Base-by-base conservation (phyloP, 2,888 invertebrate genomes). In the Mamestra brassicae region DNA sequence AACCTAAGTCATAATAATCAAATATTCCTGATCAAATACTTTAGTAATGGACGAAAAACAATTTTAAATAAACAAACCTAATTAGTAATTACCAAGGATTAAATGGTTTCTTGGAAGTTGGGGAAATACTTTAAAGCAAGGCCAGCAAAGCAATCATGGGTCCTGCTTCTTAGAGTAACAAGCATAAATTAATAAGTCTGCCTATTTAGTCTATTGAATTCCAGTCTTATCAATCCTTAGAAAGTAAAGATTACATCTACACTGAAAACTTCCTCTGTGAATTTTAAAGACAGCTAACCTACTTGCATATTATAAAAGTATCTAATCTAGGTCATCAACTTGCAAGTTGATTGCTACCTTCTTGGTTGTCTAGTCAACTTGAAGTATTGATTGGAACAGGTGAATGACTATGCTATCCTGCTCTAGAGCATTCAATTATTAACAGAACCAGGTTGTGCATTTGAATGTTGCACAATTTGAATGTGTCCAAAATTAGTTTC, bases 311-410 rank as follows among this genome's bases (percentile, higher is more conserved):
- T 62, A 60, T 78, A 69, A 78, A 76, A 80, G 38, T 52, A 55
- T 76, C 36, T 54, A 73, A 85, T 84, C 82, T 86, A 69, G 84
- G 84, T 84, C 86, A 80, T 76, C 70, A 78, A 76, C 61, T 81
- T 71, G 71, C 65, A 70, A 83, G 76, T 78, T 84, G 84, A 76
- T 73, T 70, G 85, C 47, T 47, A 67, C 69, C 57, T 81, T 69
- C 45, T 47, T 45, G 45, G 45, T 34, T 62, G 68, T 54, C 68
- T 60, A 58, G 71, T 71, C 65, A 57, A 47, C 60, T 71, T 74
- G 34, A 57, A 57, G 62, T 83, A 80, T 80, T 72, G 54, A 83
- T 72, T 15, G 17, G 36, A 54, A 47, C 36, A 72, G 63, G 54
- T 74, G 61, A 62, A 78, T 5, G 1, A 81, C 13, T 60, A 69